Percentiles rank a stretch among this genome's conserved stretches.
These are phyloP conservation scores for Umimayanthus kanabou DNA, from an alignment of 92 coral and sea anemone species.

Conservation along the genomic window DNA sequence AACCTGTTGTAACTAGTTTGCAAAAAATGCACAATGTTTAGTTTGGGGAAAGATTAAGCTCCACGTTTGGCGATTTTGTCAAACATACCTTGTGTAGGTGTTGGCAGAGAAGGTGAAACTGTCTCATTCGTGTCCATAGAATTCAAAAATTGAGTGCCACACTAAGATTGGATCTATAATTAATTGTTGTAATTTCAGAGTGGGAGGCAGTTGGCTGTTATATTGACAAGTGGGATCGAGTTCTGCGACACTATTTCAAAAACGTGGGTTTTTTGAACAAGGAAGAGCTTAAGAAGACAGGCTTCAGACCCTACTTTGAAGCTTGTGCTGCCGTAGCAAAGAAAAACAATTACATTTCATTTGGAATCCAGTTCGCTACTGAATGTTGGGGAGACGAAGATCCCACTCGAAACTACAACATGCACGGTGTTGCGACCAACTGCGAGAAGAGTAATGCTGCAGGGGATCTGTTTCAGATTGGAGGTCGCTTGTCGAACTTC, in stretches of 20 bases:
- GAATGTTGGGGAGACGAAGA: slow-evolving; percentile 36
- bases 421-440: slow-evolving; percentile 6
- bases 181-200: not conserved
- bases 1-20: too few species aligned
- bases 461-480: slow-evolving; percentile 8
- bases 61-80: too few species aligned
- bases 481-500: not conserved
- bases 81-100: too few species aligned
- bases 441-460: not conserved
- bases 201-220: slow-evolving; percentile 29
- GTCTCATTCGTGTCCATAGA: too few species aligned
- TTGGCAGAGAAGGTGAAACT: too few species aligned
- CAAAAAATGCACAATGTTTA: too few species aligned
- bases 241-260: slow-evolving; percentile 5
- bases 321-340: not conserved
- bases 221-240: slow-evolving; percentile 9
- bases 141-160: too few species aligned
- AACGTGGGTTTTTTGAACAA: not conserved
- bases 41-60: too few species aligned
- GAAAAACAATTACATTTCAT: slow-evolving; percentile 3
- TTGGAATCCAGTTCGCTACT: not conserved
- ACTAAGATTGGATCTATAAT: too few species aligned
- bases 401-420: slow-evolving; percentile 7
- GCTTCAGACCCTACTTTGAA: slow-evolving; percentile 25
- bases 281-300: not conserved